Base-by-base conservation (phyloP, 2,797 vertebrate species). In the Neosalanx taihuensis region DNA sequence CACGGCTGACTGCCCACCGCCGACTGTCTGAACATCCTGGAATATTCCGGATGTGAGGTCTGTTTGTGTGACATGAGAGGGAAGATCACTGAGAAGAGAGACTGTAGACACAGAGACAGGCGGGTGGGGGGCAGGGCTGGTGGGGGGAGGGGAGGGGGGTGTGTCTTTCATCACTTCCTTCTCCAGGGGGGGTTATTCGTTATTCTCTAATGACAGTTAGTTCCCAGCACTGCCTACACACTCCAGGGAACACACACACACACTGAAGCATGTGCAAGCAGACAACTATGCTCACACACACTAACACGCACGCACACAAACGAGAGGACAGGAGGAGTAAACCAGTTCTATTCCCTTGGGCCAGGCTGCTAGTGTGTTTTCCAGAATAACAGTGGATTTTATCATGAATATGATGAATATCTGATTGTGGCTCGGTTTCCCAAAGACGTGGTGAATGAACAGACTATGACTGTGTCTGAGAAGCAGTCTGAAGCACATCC, bases 221-320 rank as follows among this genome's bases (percentile, higher is more conserved):
- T 56, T 17, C 51, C 5, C 51, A 56, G 51, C 6, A n/a, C 51
- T 56, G 51, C 15, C 4, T 4, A 56, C 17, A 56, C 51, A 56
- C 51, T 56, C 51, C 17, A 56, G 51, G 51, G 5, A 56, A 56
- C 51, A 56, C 51, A 56, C 51, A 53, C 58, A 60, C 23, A 60
- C 58, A 29, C 15, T 20, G 5, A 60, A n/a, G 20, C 58, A 56
- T 6, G n/a, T 31, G 6, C 30, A 31, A 29, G n/a, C 49, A 56
- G 12, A 56, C 66, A 68, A 17, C 18, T 53, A 57, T 30, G 57
- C 67, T n/a, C 49, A 23, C 66, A 68, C 49, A 68, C 46, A 30
- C 65, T 53, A 46, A 67, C 46, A 67, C 61, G 35, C 61, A 64
- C 30, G 13, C 41, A 46, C 2, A 46, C 41, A 46, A 3, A 46